Evolutionary conservation across 1,140 invertebrate species (phyloP).

Genomic region (Ruditapes philippinarum): DNA sequence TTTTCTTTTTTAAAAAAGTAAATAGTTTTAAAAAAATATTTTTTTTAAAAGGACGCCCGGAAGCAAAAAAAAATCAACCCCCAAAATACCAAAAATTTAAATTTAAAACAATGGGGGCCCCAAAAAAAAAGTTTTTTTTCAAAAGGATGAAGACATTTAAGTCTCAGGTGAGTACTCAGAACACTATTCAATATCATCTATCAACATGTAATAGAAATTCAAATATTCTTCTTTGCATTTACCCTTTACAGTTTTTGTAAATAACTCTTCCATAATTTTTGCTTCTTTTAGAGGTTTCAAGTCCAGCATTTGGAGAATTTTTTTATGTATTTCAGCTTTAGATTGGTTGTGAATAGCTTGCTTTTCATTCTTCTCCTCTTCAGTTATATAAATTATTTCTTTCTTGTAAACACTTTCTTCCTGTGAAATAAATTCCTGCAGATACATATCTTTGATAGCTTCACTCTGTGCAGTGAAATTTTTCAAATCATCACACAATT

Average conservation of each 20-base stretch:
- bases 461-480: conserved; percentile 37
- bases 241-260: conserved; percentile 20
- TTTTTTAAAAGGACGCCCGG: too few species aligned
- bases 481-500: not conserved
- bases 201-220: conserved; percentile 11
- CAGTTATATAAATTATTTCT: not conserved
- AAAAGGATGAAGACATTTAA: not conserved
- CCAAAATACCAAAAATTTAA: too few species aligned
- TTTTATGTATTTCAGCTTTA: conserved; percentile 15
- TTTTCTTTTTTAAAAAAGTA: too few species aligned
- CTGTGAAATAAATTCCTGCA: not conserved
- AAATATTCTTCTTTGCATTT: conserved; percentile 24
- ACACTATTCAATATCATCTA: conserved; percentile 17
- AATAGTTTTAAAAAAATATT: too few species aligned
- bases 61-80: too few species aligned
- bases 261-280: conserved; percentile 8
- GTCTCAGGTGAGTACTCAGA: not conserved
- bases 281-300: not conserved
- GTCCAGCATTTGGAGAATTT: conserved; percentile 8
- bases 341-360: not conserved
- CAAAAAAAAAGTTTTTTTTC: not conserved
- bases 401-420: not conserved
- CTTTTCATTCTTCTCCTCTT: conserved; percentile 1
- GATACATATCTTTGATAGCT: conserved; percentile 7
- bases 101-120: too few species aligned